A percentile compares a stretch with the other conserved stretches of the same genome.
phyloP scores from a whole-genome alignment of 1,140 invertebrate species.

The Carposina sasakii region DNA sequence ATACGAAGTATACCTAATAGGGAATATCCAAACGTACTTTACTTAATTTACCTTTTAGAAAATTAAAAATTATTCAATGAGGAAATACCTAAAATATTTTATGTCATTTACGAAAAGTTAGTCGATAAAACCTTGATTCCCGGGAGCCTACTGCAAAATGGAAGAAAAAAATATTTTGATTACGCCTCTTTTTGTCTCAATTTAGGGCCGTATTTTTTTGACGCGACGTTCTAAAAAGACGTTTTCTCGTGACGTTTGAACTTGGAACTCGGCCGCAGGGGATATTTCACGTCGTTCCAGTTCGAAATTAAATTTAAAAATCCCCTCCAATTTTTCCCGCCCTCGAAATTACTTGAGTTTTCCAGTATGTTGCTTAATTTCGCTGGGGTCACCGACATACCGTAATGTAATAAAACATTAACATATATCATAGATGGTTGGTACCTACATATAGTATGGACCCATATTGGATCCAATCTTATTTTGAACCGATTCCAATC shows the following conservation, averaged over 20 bases:
- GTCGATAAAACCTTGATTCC: too few species aligned
- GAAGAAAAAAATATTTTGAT: constrained; percentile 7
- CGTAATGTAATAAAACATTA: too few species aligned
- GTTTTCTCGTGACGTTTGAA: constrained; percentile 45
- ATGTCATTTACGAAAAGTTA: too few species aligned
- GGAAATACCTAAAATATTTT: too few species aligned
- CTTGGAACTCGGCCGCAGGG: constrained; percentile 48
- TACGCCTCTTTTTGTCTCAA: constrained; percentile 10
- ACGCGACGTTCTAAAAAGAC: constrained; percentile 37
- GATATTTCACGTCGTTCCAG: constrained; percentile 63
- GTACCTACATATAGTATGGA: too few species aligned
- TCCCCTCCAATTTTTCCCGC: constrained; percentile 66
- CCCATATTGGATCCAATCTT: too few species aligned
- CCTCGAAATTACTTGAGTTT: constrained; percentile 54
- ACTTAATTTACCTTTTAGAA: too few species aligned
- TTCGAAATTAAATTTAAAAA: constrained; percentile 71
- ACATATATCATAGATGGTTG: too few species aligned
- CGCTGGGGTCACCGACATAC: constrained; percentile 23
- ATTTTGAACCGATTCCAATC: too few species aligned
- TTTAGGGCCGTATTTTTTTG: constrained; percentile 36
- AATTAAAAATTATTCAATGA: too few species aligned
- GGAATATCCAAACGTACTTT: too few species aligned
- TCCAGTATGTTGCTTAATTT: constrained; percentile 39
- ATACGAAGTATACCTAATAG: too few species aligned
- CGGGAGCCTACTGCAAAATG: neutral